Evolutionary conservation across 2,888 invertebrate genomes (phyloP).

Genomic region (Cephus runcator): DNA sequence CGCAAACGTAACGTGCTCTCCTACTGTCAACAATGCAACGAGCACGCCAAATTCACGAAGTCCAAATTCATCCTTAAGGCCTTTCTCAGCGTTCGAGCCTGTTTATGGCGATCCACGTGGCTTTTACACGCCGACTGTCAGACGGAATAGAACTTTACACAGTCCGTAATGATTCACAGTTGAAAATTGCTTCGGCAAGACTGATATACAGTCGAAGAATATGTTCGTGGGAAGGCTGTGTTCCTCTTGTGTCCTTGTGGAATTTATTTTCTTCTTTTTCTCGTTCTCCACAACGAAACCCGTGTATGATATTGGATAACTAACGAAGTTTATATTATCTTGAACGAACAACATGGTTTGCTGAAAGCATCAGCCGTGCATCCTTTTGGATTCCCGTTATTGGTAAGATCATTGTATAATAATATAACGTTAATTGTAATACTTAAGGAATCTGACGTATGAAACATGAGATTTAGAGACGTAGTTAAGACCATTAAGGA

Average conservation of each 20-base stretch:
- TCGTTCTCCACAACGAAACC: not conserved
- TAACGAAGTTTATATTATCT: not conserved
- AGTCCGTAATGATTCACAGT: slow-evolving; percentile 3
- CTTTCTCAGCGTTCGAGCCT: slow-evolving; percentile 37
- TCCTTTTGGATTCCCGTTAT: not conserved
- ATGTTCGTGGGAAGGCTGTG: not conserved
- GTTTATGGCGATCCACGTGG: slow-evolving; percentile 46
- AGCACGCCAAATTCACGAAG: slow-evolving; percentile 45
- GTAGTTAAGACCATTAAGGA: not conserved
- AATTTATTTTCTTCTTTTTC: not conserved
- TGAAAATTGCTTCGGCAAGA: not conserved
- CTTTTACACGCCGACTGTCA: slow-evolving; percentile 43
- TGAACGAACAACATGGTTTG: not conserved
- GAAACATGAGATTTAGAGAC: not conserved
- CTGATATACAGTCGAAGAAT: not conserved
- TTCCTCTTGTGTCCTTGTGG: not conserved
- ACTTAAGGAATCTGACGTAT: not conserved
- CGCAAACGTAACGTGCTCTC: slow-evolving; percentile 36
- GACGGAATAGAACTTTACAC: slow-evolving; percentile 13
- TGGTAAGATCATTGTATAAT: not conserved
- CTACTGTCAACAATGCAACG: slow-evolving; percentile 33
- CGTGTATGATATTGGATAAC: not conserved
- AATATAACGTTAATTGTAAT: not conserved
- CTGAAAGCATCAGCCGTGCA: not conserved
- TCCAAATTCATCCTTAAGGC: slow-evolving; percentile 50